These are phyloP conservation scores for Dendrolimus kikuchii DNA, from an alignment of 1,140 invertebrate genomes.

Conservation along the genomic window DNA sequence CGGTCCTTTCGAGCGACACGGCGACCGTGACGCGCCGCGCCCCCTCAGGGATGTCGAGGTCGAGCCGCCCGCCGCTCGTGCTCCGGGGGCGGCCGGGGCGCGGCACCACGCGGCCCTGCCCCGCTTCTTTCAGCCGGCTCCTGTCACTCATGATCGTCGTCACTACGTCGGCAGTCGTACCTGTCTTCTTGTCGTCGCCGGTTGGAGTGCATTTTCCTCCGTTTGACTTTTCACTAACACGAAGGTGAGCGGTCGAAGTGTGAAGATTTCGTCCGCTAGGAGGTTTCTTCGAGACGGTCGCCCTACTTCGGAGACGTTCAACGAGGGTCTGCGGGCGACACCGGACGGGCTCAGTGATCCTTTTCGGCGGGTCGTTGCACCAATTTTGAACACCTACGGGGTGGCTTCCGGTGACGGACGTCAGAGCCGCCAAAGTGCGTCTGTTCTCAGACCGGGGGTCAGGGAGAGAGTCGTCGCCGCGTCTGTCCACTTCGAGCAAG, in stretches of 20 bases:
- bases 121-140: neutral
- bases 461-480: neutral
- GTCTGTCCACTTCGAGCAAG: constrained; percentile 28
- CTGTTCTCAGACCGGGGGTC: neutral
- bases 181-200: no score
- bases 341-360: no score
- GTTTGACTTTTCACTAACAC: no score
- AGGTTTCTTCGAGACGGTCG: no score
- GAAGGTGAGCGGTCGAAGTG: no score
- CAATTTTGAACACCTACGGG: neutral
- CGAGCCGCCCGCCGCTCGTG: neutral
- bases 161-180: neutral
- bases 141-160: neutral
- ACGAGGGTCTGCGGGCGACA: no score
- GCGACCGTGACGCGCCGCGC: constrained; percentile 2
- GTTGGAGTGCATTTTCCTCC: no score
- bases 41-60: neutral
- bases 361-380: no score
- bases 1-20: neutral
- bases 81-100: neutral
- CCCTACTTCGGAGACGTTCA: no score
- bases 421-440: neutral
- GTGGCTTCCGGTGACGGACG: neutral
- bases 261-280: no score
- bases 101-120: neutral